Evolutionary conservation across 2,797 vertebrate species (phyloP).

Genomic region (Brachymystax lenok): DNA sequence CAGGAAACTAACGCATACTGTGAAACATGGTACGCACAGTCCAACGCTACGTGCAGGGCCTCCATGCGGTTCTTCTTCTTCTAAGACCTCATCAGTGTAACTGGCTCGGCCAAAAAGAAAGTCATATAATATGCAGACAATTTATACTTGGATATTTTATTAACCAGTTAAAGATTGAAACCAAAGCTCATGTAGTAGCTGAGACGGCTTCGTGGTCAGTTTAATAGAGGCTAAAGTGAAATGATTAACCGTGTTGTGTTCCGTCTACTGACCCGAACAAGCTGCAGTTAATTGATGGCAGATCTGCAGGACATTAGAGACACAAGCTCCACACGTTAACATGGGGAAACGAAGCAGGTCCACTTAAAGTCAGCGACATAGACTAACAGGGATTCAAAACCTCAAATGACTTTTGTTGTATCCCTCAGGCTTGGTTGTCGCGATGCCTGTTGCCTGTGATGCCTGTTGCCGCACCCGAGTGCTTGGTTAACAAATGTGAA

Average conservation of each 20-base stretch:
- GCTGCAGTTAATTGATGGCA: conserved; percentile 69
- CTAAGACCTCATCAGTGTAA: neutral
- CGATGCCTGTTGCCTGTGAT: neutral
- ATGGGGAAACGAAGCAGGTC: neutral
- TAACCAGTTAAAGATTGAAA: conserved; percentile 33
- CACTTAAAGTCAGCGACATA: neutral
- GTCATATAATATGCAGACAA: neutral
- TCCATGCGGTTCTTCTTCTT: neutral
- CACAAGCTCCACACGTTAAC: conserved; percentile 31
- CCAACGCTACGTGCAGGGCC: conserved; percentile 6
- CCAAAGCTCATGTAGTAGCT: conserved; percentile 6
- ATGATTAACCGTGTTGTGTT: conserved; percentile 38
- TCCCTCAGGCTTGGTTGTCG: neutral
- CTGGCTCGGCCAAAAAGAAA: neutral
- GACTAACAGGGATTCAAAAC: no score
- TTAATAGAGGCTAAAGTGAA: conserved; percentile 33
- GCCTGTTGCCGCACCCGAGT: neutral
- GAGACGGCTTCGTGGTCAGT: neutral
- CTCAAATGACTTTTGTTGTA: no score
- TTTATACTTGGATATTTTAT: neutral
- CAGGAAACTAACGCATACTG: neutral
- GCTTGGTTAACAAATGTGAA: no score
- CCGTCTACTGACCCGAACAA: conserved; percentile 61
- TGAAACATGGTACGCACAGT: neutral
- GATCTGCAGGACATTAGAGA: conserved; percentile 35